Percentiles rank a stretch among this genome's conserved stretches.
phyloP scores from a whole-genome alignment of 2,888 invertebrate species.

The Heliconius hortense region DNA sequence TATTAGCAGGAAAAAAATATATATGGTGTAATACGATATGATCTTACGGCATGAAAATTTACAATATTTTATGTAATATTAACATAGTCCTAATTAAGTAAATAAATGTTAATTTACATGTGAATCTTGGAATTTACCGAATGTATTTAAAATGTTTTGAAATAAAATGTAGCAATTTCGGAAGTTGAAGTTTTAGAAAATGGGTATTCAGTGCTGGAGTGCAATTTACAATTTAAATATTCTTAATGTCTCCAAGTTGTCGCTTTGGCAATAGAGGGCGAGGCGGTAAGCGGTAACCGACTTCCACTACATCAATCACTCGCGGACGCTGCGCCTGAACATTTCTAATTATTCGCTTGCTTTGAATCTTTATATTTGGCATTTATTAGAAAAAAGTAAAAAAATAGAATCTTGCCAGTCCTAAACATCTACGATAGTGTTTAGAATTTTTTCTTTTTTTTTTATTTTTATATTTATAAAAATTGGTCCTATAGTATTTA shows the following conservation, averaged over 20 bases:
- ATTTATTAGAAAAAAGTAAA: conserved; percentile 15
- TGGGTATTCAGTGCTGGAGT: conserved; percentile 80
- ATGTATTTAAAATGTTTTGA: conserved; percentile 1
- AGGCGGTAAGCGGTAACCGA: conserved; percentile 51
- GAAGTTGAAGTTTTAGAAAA: conserved; percentile 69
- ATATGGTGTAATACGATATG: not conserved
- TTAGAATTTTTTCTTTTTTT: no score
- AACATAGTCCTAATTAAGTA: not conserved
- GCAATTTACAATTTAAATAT: conserved; percentile 82
- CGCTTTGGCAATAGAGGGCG: conserved; percentile 51
- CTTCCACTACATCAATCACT: conserved; percentile 82
- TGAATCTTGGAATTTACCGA: not conserved
- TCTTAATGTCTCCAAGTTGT: conserved; percentile 80
- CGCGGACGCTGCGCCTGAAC: conserved; percentile 77
- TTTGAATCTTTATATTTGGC: conserved; percentile 30
- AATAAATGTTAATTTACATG: not conserved
- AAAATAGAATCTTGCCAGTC: not conserved
- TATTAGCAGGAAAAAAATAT: not conserved
- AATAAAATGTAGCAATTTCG: conserved; percentile 50
- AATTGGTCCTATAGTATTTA: no score
- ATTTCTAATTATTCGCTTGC: conserved; percentile 78
- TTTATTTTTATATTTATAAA: no score
- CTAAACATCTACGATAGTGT: not conserved
- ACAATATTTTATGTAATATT: not conserved
- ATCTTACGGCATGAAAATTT: not conserved